phyloP scores from a whole-genome alignment of 2,113 vertebrate species.

The Tragelaphus scriptus region DNA sequence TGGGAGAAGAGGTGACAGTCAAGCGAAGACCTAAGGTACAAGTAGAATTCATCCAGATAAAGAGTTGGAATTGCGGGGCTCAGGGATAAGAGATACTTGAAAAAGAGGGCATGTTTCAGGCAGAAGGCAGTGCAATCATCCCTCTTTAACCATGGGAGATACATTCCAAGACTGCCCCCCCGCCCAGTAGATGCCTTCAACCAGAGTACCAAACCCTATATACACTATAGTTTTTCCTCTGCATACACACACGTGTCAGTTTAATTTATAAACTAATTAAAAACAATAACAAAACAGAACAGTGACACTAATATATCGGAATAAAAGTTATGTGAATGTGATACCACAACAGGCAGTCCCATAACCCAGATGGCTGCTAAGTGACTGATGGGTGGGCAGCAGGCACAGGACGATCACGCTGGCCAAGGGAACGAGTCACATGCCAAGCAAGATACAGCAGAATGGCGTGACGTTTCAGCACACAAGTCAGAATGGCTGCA shows the following conservation, averaged over 20 bases:
- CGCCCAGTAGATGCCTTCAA: neutral
- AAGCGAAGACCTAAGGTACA: neutral
- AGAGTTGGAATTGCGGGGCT: neutral
- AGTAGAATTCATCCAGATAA: neutral
- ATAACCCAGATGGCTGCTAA: neutral
- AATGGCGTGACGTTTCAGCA: rapidly evolving
- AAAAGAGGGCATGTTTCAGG: neutral
- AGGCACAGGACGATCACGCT: neutral
- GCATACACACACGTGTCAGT: neutral
- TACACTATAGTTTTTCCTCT: neutral
- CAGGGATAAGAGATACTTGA: neutral
- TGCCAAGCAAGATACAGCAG: neutral
- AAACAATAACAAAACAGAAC: neutral
- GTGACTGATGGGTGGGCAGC: neutral
- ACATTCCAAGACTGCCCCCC: rapidly evolving
- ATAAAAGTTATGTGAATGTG: neutral
- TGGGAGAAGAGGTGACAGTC: neutral
- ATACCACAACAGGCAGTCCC: neutral
- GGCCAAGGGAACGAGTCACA: neutral
- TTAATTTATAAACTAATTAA: neutral
- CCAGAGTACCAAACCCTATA: neutral
- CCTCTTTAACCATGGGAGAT: neutral
- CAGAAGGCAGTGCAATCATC: neutral
- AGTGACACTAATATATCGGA: neutral
- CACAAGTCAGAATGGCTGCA: neutral